phyloP scores from a whole-genome alignment of 2,113 vertebrate genomes.

The Coracopsis vasa region DNA sequence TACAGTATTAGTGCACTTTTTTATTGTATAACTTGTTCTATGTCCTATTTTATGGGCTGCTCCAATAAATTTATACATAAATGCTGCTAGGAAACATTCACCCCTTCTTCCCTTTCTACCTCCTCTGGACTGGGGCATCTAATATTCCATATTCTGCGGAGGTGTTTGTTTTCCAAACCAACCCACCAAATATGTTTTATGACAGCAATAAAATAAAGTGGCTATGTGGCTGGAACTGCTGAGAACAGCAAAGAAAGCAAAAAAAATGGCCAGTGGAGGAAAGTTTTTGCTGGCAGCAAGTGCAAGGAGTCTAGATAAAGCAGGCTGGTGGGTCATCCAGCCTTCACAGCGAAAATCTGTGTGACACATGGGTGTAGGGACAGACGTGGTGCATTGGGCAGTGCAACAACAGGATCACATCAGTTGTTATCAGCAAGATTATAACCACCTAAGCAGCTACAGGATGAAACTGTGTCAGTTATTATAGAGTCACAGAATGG shows the following conservation, averaged over 20 bases:
- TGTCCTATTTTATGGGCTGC: neutral
- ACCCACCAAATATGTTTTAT: slow-evolving; percentile 22
- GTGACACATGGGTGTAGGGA: too few relatives aligned
- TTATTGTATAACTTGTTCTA: neutral
- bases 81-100: neutral
- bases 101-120: neutral
- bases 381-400: neutral
- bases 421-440: neutral
- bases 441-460: neutral
- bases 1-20: neutral
- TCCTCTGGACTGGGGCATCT: neutral
- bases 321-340: neutral
- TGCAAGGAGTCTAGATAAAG: neutral
- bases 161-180: slow-evolving; percentile 25
- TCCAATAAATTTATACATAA: neutral
- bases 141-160: neutral
- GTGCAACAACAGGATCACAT: neutral
- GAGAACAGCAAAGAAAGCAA: neutral
- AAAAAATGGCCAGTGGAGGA: neutral
- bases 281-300: neutral
- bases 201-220: slow-evolving; percentile 7
- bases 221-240: neutral
- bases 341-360: fast-evolving
- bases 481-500: neutral
- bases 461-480: neutral